phyloP scores from a whole-genome alignment of 2,888 invertebrate genomes.

The Tolmerus cingulatus region DNA sequence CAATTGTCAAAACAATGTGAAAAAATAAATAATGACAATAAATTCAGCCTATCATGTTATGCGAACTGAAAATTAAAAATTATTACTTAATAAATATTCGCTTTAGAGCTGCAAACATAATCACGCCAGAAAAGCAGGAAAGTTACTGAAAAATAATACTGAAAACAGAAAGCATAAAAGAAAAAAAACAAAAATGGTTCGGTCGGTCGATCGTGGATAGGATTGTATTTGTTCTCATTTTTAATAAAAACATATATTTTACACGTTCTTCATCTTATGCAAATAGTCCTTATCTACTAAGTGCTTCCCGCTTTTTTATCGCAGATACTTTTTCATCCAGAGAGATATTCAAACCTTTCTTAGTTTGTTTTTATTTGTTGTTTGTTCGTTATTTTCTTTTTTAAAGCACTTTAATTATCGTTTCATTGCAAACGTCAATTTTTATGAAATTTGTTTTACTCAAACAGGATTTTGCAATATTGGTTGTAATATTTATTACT shows the following conservation, averaged over 20 bases:
- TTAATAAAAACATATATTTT: conserved; percentile 16
- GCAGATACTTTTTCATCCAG: neutral
- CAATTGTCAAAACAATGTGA: neutral
- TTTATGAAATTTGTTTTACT: neutral
- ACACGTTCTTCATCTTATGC: neutral
- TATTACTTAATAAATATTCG: neutral
- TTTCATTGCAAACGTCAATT: neutral
- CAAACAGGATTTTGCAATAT: neutral
- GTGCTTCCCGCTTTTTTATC: neutral
- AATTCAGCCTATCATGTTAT: no score
- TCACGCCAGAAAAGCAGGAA: neutral
- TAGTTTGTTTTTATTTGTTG: neutral
- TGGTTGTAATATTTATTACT: neutral
- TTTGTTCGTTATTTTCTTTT: neutral
- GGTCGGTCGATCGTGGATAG: conserved; percentile 3
- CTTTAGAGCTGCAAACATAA: neutral
- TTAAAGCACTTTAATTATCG: neutral
- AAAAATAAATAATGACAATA: no score
- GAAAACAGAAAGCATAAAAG: neutral
- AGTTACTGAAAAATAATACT: neutral
- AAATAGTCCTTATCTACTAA: neutral
- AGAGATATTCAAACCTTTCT: neutral
- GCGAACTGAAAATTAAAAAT: neutral
- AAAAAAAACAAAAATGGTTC: neutral
- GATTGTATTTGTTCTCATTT: conserved; percentile 15